Conservation (phyloP, 2,797 vertebrate genomes). For the Otolemur crassicaudatus region DNA sequence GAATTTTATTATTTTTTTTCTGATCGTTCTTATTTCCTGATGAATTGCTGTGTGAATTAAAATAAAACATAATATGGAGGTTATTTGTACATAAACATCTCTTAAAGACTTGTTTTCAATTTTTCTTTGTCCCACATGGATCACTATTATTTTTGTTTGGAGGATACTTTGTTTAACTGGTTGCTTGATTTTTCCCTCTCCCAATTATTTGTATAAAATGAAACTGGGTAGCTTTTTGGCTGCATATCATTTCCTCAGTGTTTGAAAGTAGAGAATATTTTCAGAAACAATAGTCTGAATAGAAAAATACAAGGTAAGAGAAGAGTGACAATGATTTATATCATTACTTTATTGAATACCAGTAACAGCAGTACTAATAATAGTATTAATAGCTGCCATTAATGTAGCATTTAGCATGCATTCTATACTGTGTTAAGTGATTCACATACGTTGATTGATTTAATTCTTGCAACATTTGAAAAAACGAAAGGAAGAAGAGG, state of each 20-base stretch:
- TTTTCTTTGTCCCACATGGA: neutral
- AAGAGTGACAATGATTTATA: neutral
- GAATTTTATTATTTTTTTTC: slow-evolving; percentile 31
- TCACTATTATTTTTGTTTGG: neutral
- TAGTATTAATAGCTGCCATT: neutral
- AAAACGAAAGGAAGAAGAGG: neutral
- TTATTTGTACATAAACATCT: neutral
- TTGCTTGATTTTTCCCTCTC: neutral
- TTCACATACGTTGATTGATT: slow-evolving; percentile 6
- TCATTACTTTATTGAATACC: neutral
- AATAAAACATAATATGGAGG: neutral
- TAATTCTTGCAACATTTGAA: neutral
- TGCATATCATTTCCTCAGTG: slow-evolving; percentile 23
- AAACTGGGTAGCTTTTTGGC: neutral
- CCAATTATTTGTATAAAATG: slow-evolving; percentile 28
- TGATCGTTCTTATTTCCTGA: slow-evolving; percentile 32
- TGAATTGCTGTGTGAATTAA: slow-evolving; percentile 10
- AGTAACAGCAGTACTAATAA: neutral
- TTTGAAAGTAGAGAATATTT: slow-evolving; percentile 34
- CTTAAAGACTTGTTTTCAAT: slow-evolving; percentile 11
- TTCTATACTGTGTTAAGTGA: neutral
- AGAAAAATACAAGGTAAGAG: neutral
- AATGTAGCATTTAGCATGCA: neutral
- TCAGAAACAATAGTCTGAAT: neutral
- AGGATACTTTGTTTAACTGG: neutral